Evolutionary conservation across 2,113 vertebrate genomes (phyloP), one percentile per base, ranked within the genome.

Genomic region (Meles meles): DNA sequence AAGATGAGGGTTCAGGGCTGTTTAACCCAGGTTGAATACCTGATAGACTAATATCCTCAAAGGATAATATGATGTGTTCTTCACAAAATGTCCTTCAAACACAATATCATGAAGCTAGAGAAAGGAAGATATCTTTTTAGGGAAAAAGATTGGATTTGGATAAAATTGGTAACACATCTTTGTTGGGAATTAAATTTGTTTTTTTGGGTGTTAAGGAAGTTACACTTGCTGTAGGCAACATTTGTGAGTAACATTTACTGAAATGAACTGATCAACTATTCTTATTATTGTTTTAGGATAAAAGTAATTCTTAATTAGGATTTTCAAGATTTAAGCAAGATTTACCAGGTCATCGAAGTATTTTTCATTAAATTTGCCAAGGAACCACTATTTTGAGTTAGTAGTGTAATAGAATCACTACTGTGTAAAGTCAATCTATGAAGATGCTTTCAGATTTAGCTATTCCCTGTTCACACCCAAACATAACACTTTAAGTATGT

Each of bases 1-100:
- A 65, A 96, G 25, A 80, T 96, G 21, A 93, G 92, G 17, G 37
- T 92, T 97, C 92, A 94, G 91, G 55, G 69, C 61, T 96, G 57
- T 91, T 95, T 97, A 97, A 94, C 23, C 88, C 44, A 97, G 18
- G 34, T 12, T 34, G 95, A 97, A 96, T 39, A 85, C 82, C 93
- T 96, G 29, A 96, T 79, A 93, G 96, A 93, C 31, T 84, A 65
- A 7, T 93, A 88, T 86, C 86, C 37, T 93, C 47, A 80, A 0
- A 2, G 52, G 67, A 86, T n/a, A 77, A 80, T 97, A 97, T 49
- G 72, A 59, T 71, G 20, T 82, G 74, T 92, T 94, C 52, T 7
- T 90, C 6, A 81, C 23, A 96, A 97, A 94, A 95, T 21, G 81
- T 44, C 86, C 63, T 89, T 59, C 72, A 89, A 93, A 81, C 0